A percentile compares a stretch with the other conserved stretches of the same genome.
phyloP scores from a whole-genome alignment of 2,888 invertebrate species.

The Spisula subtruncata region DNA sequence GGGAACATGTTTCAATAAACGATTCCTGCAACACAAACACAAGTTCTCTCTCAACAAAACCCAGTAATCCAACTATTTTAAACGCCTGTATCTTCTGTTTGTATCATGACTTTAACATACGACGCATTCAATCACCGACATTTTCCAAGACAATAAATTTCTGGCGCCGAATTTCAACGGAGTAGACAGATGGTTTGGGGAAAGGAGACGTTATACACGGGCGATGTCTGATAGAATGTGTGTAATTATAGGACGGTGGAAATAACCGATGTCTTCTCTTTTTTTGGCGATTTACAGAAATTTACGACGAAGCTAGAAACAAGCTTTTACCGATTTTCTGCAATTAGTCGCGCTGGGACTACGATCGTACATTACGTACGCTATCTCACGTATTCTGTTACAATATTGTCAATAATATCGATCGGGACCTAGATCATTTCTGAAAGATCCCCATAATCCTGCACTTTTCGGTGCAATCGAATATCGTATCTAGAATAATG shows the following conservation, averaged over 20 bases:
- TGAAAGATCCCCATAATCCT: neutral
- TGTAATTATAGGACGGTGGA: constrained; percentile 34
- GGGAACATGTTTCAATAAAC: neutral
- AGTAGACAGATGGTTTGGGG: constrained; percentile 33
- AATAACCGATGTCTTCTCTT: constrained; percentile 24
- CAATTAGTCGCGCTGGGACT: neutral
- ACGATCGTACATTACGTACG: neutral
- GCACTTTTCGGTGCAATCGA: neutral
- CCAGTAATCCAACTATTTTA: neutral
- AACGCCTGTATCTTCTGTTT: constrained; percentile 10
- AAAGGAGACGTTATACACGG: neutral
- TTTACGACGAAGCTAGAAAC: constrained; percentile 10
- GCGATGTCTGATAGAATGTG: constrained; percentile 28
- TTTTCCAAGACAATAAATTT: constrained; percentile 30
- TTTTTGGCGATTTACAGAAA: neutral
- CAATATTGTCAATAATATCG: neutral
- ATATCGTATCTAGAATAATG: neutral
- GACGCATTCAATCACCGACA: constrained; percentile 30
- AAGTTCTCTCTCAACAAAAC: constrained; percentile 17
- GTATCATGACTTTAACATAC: constrained; percentile 16
- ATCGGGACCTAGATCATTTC: neutral
- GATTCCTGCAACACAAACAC: neutral
- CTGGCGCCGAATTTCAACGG: constrained; percentile 38
- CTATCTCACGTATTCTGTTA: neutral
- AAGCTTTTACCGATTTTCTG: neutral